These are phyloP conservation scores for Coilia nasus DNA, from an alignment of 2,797 vertebrate genomes.

Conservation along the genomic window DNA sequence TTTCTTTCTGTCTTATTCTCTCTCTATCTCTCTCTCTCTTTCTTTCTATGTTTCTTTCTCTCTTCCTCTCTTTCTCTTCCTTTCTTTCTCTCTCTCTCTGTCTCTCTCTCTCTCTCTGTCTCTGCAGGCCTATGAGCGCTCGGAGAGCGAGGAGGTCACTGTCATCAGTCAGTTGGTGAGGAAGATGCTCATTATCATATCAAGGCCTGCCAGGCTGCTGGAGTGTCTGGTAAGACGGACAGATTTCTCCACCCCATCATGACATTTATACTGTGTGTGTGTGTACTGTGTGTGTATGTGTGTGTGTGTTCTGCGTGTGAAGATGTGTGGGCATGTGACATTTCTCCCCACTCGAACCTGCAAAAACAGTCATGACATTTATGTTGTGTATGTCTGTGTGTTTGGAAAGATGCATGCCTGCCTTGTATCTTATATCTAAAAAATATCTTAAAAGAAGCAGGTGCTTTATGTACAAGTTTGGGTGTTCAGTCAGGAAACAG, in stretches of 20 bases:
- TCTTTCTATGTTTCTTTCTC: neutral
- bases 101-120: neutral
- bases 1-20: neutral
- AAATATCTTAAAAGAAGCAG: no score
- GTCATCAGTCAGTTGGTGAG: constrained; percentile 88
- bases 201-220: constrained; percentile 90
- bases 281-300: neutral
- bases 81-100: neutral
- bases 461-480: no score
- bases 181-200: constrained; percentile 95
- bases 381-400: neutral
- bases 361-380: neutral
- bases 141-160: constrained; percentile 91
- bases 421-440: no score
- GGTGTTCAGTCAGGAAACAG: no score
- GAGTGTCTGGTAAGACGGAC: constrained; percentile 89
- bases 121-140: constrained; percentile 88
- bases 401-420: neutral
- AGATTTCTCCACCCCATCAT: constrained; percentile 1
- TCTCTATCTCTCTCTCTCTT: neutral
- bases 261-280: constrained; percentile 33
- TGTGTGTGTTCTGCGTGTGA: neutral
- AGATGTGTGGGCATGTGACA: neutral
- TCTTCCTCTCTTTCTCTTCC: neutral
- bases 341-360: neutral